A percentile compares a stretch with the other conserved stretches of the same genome.
Conservation (phyloP, 2,797 vertebrate genomes). For the Synanceia verrucosa region DNA sequence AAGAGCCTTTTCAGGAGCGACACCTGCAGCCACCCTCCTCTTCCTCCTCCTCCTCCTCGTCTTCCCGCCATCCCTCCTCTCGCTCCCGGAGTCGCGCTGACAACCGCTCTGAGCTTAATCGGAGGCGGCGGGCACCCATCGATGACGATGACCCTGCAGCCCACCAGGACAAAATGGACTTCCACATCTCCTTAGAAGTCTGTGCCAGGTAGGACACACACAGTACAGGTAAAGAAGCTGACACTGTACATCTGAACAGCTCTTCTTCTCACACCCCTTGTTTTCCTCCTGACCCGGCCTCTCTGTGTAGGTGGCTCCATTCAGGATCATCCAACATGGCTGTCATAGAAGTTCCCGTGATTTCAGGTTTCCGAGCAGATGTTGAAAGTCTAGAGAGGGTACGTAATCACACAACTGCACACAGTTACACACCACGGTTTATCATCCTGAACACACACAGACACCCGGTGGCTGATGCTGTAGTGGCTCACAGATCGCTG, state of each 20-base stretch:
- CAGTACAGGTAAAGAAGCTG: neutral
- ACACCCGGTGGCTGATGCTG: neutral
- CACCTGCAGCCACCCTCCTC: conserved; percentile 52
- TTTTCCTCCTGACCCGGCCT: neutral
- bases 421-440: neutral
- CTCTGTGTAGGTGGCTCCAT: conserved; percentile 88
- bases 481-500: neutral
- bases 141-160: conserved; percentile 91
- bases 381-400: conserved; percentile 93
- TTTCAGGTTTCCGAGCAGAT: conserved; percentile 91
- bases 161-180: conserved; percentile 90
- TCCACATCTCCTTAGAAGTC: conserved; percentile 89
- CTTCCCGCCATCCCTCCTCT: conserved; percentile 52
- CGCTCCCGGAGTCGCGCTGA: conserved; percentile 73
- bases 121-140: conserved; percentile 76
- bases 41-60: conserved; percentile 19
- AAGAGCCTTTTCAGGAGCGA: conserved; percentile 85
- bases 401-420: conserved; percentile 9
- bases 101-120: conserved; percentile 79
- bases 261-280: neutral
- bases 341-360: conserved; percentile 90
- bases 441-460: neutral
- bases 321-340: conserved; percentile 96
- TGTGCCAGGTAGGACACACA: conserved; percentile 84
- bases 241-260: neutral